Evolutionary conservation across 2,797 vertebrate species (phyloP), one percentile per base, ranked within the genome.

Genomic region (Polyboroides typus): DNA sequence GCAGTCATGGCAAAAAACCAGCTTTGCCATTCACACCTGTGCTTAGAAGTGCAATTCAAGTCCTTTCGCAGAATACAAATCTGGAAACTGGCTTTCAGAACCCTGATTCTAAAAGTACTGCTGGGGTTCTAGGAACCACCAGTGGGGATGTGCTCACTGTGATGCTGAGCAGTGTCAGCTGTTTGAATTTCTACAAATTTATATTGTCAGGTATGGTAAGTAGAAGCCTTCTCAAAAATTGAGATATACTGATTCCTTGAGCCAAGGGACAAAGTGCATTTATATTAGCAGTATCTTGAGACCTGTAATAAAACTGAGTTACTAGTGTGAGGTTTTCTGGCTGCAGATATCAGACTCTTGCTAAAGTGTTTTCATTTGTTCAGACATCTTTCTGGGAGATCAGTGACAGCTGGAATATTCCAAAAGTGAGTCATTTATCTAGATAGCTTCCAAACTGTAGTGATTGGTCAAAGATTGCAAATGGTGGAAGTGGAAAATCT

Each of bases 251-350:
- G 47, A 79, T 88, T 93, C 64, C 76, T 59, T 85, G 82, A 95
- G 89, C 86, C 62, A 84, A 78, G 89, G 80, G 80, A 95, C 87
- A 81, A 91, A 95, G 84, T 85, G 48, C 86, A 48, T 82, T 92
- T 86, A 48, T 90, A 89, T 95, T 92, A 93, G 58, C 66, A 81
- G 68, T 83, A 55, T 83, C 80, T 86, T 68, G 80, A 95, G 89
- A 75, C 50, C 81, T 93, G 75, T 11, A 94, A 72, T 97, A 94
- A 95, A 95, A 93, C 62, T 79, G 79, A 91, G n/a, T 93, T 94
- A 84, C 53, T 93, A 72, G 90, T 86, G 53, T 78, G 66, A 88
- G 50, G 33, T 75, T 94, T 90, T 86, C 87, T 96, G 94, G 95
- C 89, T 93, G 68, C 40, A 64, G 73, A 86, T 90, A 81, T 15